Base-by-base conservation (phyloP, 2,888 invertebrate species). In the Caenorhabditis sp. region DNA sequence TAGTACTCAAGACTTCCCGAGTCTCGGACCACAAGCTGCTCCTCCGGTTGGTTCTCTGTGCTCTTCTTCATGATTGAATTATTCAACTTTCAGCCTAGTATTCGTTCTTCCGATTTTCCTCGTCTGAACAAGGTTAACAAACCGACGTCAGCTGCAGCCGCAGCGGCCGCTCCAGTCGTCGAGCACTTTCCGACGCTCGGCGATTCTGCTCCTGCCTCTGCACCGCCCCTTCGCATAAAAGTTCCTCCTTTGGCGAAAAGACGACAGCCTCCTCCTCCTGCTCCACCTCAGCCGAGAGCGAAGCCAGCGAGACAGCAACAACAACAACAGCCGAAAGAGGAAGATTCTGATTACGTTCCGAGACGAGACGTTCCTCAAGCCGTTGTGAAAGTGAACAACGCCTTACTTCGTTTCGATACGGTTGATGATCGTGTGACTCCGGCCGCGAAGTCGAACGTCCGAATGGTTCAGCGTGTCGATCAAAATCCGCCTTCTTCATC, bases 101-200 rank as follows among this genome's bases (percentile, higher is more conserved):
- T 72, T 0, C 45, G 65, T n/a, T 62, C 81, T 9, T 73, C 68
- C 4, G 78, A 78, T 15, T 83, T 81, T 32, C 83, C 83, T 13
- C 66, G 83, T 3, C 59, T 82, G 17, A 79, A 77, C 20, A 78
- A 78, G 26, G 70, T 66, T 1, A 74, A 73, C 24, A 76, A 70
- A 24, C 13, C 62, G 2, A 37, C 24, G 8, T 20, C 55, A 11
- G 17, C 46, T 15, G 45, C 43, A n/a, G 43, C 46, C 2, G 43
- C 58, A 15, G 9, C 43, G 11, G 15, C 39, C n/a, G n/a, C n/a
- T n/a, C n/a, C n/a, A n/a, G 71, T 50, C 5, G 82, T 80, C 9
- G 78, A 78, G 11, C 59, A 59, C 17, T 82, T 82, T 32, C 82
- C 82, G 2, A 66, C 78, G 0, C 71, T 81, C 8, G 77, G 72